These are phyloP conservation scores for Crematogaster levior DNA, from an alignment of 2,888 invertebrate genomes.

Conservation along the genomic window DNA sequence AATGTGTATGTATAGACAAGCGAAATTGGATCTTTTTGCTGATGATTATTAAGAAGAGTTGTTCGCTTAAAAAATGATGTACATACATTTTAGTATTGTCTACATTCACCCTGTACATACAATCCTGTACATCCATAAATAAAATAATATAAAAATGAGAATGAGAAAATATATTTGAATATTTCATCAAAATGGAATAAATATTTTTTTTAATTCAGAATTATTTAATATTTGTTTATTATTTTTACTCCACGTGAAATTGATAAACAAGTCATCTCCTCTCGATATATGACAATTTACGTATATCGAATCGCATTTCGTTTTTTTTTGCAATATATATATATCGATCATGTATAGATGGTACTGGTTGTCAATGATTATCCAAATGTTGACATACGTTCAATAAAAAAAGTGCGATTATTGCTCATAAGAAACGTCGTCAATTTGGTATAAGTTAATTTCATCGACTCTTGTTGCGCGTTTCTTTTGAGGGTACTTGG, in stretches of 20 bases:
- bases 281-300: background rate
- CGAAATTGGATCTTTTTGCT: slow-evolving; percentile 23
- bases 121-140: too few relatives aligned
- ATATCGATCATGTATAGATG: slow-evolving; percentile 31
- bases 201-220: slow-evolving; percentile 1
- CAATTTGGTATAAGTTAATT: slow-evolving; percentile 17
- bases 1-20: background rate
- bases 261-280: background rate
- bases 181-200: slow-evolving; percentile 12
- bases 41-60: slow-evolving; percentile 2
- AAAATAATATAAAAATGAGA: background rate
- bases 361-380: background rate
- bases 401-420: slow-evolving; percentile 1
- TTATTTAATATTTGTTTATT: background rate
- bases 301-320: slow-evolving; percentile 3
- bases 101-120: slow-evolving; percentile 12
- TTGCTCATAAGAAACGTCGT: background rate
- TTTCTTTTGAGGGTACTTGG: background rate
- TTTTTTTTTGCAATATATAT: slow-evolving; percentile 37
- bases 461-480: background rate
- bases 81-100: slow-evolving; percentile 20
- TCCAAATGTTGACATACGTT: background rate
- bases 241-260: background rate
- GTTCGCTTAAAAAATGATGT: slow-evolving; percentile 14
- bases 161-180: slow-evolving; percentile 35